Conservation (phyloP, 2,113 vertebrate genomes). For the Girardinichthys multiradiatus region DNA sequence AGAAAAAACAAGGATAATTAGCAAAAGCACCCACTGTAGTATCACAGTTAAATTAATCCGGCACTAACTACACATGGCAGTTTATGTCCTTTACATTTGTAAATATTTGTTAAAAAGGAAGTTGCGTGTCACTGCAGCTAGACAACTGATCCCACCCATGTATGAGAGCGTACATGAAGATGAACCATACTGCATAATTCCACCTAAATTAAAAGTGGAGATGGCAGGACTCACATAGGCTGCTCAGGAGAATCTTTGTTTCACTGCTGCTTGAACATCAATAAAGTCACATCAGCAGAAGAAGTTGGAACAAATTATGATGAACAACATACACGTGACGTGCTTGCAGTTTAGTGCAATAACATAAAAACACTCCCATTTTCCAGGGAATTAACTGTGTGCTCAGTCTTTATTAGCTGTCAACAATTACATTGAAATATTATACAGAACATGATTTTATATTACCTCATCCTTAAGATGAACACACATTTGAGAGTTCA, state of each 20-base stretch:
- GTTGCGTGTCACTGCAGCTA: no score
- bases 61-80: not conserved
- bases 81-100: no score
- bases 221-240: not conserved
- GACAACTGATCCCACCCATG: no score
- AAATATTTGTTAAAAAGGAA: no score
- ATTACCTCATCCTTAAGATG: not conserved
- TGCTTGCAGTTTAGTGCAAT: not conserved
- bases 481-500: not conserved
- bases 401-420: not conserved
- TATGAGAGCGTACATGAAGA: not conserved
- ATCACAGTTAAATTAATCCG: not conserved
- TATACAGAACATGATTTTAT: not conserved
- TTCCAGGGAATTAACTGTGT: not conserved
- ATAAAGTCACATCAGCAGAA: not conserved
- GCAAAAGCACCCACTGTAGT: no score
- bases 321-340: not conserved
- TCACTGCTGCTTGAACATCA: not conserved
- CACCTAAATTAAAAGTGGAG: not conserved
- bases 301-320: not conserved
- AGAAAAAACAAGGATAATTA: no score
- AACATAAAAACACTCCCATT: not conserved
- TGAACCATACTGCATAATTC: not conserved
- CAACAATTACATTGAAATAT: not conserved
- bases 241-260: not conserved